Evolutionary conservation across 2,888 invertebrate species (phyloP).

Genomic region (Notocelia uddmanniana): DNA sequence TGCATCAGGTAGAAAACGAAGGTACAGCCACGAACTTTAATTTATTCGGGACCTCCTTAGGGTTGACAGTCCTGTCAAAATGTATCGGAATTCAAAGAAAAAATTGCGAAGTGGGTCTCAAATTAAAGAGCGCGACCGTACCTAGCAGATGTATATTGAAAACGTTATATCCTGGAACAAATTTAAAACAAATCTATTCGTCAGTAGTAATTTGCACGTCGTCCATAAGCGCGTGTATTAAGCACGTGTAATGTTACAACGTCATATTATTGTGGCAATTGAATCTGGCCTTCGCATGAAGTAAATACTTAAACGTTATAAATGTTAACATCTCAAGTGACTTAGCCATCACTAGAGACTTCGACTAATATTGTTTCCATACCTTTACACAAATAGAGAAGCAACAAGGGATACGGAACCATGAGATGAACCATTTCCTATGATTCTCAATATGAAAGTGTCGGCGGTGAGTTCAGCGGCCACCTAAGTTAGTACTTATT

Average conservation of each 20-base stretch:
- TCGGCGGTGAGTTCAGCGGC: background rate
- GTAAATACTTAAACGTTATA: background rate
- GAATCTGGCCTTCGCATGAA: background rate
- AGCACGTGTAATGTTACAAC: conserved; percentile 16
- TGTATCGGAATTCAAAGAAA: too few relatives aligned
- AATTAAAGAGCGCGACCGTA: too few relatives aligned
- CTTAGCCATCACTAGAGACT: background rate
- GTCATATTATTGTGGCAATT: background rate
- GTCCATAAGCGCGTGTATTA: background rate
- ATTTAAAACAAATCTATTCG: background rate
- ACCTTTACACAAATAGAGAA: conserved; percentile 6
- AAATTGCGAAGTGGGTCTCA: too few relatives aligned
- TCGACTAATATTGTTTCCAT: background rate
- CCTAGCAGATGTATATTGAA: too few relatives aligned
- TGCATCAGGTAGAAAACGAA: too few relatives aligned
- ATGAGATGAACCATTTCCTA: background rate
- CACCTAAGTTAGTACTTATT: background rate
- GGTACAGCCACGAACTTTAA: too few relatives aligned
- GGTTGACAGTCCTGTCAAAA: too few relatives aligned
- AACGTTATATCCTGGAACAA: background rate
- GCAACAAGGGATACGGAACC: conserved; percentile 7
- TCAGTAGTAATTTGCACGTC: too few relatives aligned
- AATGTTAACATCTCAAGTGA: conserved; percentile 6
- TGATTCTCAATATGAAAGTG: background rate
- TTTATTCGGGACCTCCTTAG: too few relatives aligned